A percentile compares a stretch with the other conserved stretches of the same genome.
Conservation (phyloP, 2,888 invertebrate species). For the Acronicta leporina region DNA sequence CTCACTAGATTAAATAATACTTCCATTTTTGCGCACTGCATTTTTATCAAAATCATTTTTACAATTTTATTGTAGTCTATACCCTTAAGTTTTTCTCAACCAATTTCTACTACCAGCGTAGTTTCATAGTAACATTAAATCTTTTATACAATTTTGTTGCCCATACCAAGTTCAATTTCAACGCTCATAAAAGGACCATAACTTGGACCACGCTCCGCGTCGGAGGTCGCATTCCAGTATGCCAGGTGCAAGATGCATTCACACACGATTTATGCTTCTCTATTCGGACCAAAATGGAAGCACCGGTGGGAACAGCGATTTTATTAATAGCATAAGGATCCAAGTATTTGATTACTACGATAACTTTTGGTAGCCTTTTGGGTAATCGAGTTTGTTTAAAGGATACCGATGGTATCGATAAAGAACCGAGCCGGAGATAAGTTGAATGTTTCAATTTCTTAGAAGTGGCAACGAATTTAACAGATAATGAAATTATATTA, state of each 20-base stretch:
- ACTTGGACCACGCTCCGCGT: constrained; percentile 46
- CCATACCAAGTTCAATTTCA: not conserved
- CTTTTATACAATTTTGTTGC: not conserved
- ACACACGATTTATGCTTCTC: constrained; percentile 65
- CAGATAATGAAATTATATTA: constrained; percentile 26
- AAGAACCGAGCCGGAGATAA: constrained; percentile 25
- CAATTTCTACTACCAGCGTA: not conserved
- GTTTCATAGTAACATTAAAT: not conserved
- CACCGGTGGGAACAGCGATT: constrained; percentile 59
- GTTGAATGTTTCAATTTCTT: constrained; percentile 55
- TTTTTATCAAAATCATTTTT: too few relatives aligned
- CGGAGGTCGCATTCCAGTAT: constrained; percentile 73
- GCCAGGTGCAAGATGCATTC: constrained; percentile 76
- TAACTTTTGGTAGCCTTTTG: constrained; percentile 42
- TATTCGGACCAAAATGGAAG: constrained; percentile 47
- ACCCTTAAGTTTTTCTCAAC: too few relatives aligned
- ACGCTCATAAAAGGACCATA: constrained; percentile 14
- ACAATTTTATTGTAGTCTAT: not conserved
- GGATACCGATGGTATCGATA: constrained; percentile 27
- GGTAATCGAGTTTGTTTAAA: constrained; percentile 31
- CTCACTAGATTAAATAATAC: too few relatives aligned
- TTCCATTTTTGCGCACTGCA: too few relatives aligned
- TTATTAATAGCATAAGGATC: constrained; percentile 41
- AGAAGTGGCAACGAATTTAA: constrained; percentile 41
- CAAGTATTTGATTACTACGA: constrained; percentile 50